These are phyloP conservation scores for Leptodactylus fuscus DNA, from an alignment of 2,113 vertebrate genomes.

Conservation along the genomic window DNA sequence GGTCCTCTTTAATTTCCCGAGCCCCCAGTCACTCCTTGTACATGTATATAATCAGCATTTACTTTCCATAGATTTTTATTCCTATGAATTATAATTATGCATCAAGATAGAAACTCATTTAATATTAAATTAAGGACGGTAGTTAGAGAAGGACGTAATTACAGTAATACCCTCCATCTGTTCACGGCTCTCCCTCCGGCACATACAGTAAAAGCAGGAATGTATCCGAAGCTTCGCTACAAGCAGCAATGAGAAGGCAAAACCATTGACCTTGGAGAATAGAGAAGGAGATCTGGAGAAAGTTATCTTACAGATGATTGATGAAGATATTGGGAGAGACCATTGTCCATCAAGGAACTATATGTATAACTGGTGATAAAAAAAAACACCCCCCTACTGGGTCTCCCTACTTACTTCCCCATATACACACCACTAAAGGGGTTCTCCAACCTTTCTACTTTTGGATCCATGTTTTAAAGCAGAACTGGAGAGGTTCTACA, in stretches of 20 bases:
- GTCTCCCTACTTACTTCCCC: not conserved
- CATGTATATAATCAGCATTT: not conserved
- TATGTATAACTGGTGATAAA: not conserved
- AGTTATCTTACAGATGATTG: not conserved
- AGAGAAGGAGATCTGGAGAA: not conserved
- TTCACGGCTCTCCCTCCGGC: slow-evolving; percentile 35
- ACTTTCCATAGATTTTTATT: not conserved
- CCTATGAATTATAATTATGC: slow-evolving; percentile 11
- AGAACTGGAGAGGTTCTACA: too few relatives aligned
- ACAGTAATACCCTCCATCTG: slow-evolving; percentile 45
- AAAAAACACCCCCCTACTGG: not conserved
- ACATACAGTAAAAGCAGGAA: slow-evolving; percentile 15
- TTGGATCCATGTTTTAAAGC: too few relatives aligned
- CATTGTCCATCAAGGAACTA: too few relatives aligned
- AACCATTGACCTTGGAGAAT: slow-evolving; percentile 18
- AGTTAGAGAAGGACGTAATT: slow-evolving; percentile 40
- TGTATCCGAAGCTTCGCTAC: not conserved
- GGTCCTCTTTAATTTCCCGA: not conserved
- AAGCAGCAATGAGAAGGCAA: not conserved
- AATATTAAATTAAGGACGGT: slow-evolving; percentile 40
- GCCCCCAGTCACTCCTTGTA: not conserved
- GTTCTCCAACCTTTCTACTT: too few relatives aligned
- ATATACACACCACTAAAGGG: too few relatives aligned
- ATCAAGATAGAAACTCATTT: slow-evolving; percentile 19
- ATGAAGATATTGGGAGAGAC: not conserved